These are phyloP conservation scores for Chelon auratus DNA, from an alignment of 2,797 vertebrate genomes.

Conservation along the genomic window DNA sequence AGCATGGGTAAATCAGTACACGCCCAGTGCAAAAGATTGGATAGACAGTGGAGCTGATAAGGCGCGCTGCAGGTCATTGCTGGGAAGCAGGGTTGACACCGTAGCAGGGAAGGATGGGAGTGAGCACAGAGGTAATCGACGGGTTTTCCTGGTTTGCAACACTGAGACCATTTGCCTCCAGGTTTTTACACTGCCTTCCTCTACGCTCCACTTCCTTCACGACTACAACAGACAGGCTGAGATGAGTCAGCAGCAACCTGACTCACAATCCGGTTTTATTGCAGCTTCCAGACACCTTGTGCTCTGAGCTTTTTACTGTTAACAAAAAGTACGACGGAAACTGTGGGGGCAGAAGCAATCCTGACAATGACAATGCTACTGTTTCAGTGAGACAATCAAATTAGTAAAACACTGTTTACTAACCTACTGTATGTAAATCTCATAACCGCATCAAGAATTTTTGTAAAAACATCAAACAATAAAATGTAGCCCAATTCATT, in stretches of 20 bases:
- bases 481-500: background rate
- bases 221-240: slow-evolving; percentile 59
- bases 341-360: slow-evolving; percentile 11
- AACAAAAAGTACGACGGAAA: slow-evolving; percentile 33
- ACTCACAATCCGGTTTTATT: slow-evolving; percentile 61
- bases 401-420: background rate
- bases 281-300: slow-evolving; percentile 61
- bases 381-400: slow-evolving; percentile 2
- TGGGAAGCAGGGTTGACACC: slow-evolving; percentile 58
- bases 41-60: slow-evolving; percentile 48
- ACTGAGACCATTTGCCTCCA: slow-evolving; percentile 49
- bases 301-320: slow-evolving; percentile 46
- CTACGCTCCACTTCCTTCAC: slow-evolving; percentile 63
- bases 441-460: background rate
- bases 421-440: background rate
- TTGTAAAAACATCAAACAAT: background rate
- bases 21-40: slow-evolving; percentile 41
- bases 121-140: slow-evolving; percentile 32
- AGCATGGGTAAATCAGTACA: slow-evolving; percentile 36
- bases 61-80: slow-evolving; percentile 52
- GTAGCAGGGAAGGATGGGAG: slow-evolving; percentile 72
- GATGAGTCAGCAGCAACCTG: slow-evolving; percentile 74
- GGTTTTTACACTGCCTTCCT: slow-evolving; percentile 73
- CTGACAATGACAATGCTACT: slow-evolving; percentile 2
- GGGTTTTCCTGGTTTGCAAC: slow-evolving; percentile 68